Conservation (phyloP, 2,113 vertebrate species). For the Ceratotherium simum region DNA sequence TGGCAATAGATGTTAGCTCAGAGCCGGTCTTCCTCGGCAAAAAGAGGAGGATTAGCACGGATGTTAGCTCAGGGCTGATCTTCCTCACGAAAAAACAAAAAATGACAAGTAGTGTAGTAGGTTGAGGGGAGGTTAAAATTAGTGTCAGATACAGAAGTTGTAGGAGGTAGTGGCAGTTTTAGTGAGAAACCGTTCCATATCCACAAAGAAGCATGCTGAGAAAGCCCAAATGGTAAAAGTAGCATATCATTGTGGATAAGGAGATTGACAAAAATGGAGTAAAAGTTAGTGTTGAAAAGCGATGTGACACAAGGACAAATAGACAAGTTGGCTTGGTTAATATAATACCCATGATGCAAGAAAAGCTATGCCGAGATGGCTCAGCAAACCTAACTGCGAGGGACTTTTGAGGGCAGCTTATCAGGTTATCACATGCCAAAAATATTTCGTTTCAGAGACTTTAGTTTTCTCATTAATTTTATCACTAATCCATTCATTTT, state of each 20-base stretch:
- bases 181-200: neutral
- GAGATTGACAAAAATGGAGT: neutral
- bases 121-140: neutral
- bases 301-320: neutral
- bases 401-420: constrained; percentile 59
- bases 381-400: constrained; percentile 51
- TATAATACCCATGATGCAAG: constrained; percentile 21
- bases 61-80: no score
- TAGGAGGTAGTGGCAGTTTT: neutral
- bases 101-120: neutral
- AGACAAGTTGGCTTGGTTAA: constrained; percentile 34
- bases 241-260: neutral
- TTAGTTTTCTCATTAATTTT: constrained; percentile 79
- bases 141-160: neutral
- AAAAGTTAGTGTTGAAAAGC: neutral
- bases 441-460: constrained; percentile 67
- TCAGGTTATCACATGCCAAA: constrained; percentile 68
- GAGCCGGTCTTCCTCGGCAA: no score
- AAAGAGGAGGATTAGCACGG: no score
- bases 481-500: constrained; percentile 78
- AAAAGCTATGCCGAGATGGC: neutral
- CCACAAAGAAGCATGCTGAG: neutral
- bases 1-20: no score
- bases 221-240: neutral
- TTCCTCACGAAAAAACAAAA: neutral